Base-by-base conservation (phyloP, 1,140 invertebrate species). In the Melanaphis sacchari region DNA sequence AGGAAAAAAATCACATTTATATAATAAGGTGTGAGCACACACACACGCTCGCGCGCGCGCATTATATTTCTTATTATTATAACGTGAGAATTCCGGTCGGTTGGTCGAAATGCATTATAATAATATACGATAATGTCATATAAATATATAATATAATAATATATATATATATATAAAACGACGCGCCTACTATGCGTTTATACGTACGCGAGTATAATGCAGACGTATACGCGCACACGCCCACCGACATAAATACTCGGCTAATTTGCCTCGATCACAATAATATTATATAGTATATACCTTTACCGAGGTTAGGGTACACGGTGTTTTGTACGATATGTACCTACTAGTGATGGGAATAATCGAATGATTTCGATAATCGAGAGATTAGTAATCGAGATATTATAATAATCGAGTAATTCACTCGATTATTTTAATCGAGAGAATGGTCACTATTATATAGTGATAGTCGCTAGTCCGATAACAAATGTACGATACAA, bases 171-270 rank as follows among this genome's bases (percentile, higher is more conserved):
- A n/a, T 82, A 87, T 87, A 46, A 87, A 46, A 87, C 11, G 84
- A 46, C 41, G 26, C 41, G 84, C 84, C 31, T 43, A 87, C 84
- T 22, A 26, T 40, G 4, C 15, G 1, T 40, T 9, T 84, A n/a
- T n/a, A n/a, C 76, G 36, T 31, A 76, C 8, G 38, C 38, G 36
- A 84, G 82, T 82, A 82, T 82, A 38, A 24, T 24, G 36, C 38
- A 81, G 11, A 24, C 18, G 18, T 59, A 8, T 40, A 41, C 24
- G 9, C 40, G 26, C 85, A 87, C 41, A 87, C 85, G 85, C 41
- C 85, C 85, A 87, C 85, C 85, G 85, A 87, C 85, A 87, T 87
- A 46, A 87, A 87, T 87, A 87, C 43, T 87, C 85, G 85, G 85
- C 85, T 87, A 87, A 87, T 87, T 87, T 46, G 41, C 43, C 43